Percentiles rank a stretch among this genome's conserved stretches.
These are phyloP conservation scores for Erebia palarica DNA, from an alignment of 2,888 invertebrate genomes.

Conservation along the genomic window DNA sequence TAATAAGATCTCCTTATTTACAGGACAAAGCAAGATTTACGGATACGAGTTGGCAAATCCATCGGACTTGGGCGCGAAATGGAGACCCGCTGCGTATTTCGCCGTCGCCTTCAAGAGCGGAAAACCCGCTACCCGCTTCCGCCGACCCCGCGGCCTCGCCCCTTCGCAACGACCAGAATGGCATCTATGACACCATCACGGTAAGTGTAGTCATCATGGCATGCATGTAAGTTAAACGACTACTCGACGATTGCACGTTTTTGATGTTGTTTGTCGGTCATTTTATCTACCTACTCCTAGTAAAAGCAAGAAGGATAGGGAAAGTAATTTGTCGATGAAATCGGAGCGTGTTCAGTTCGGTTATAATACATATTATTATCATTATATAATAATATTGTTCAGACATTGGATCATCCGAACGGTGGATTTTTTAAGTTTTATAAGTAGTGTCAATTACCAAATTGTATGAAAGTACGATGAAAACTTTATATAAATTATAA, in stretches of 20 bases:
- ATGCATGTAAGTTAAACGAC: not conserved
- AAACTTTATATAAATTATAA: not conserved
- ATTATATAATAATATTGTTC: no score
- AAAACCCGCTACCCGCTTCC: conserved; percentile 52
- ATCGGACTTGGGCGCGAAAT: conserved; percentile 85
- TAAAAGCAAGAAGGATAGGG: no score
- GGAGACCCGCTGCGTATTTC: conserved; percentile 70
- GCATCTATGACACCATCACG: conserved; percentile 78
- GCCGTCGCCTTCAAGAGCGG: conserved; percentile 60
- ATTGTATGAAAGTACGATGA: not conserved
- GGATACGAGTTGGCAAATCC: conserved; percentile 89
- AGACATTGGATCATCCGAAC: no score
- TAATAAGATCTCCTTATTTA: conserved; percentile 43
- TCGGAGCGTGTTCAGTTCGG: no score
- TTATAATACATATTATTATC: no score
- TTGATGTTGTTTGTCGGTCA: no score
- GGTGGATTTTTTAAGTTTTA: no score
- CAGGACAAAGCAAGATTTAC: conserved; percentile 87
- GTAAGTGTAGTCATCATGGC: conserved; percentile 51
- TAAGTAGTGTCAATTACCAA: no score
- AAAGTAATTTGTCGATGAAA: no score
- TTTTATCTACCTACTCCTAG: no score
- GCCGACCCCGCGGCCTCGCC: conserved; percentile 44
- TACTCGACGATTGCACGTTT: no score
- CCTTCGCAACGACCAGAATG: conserved; percentile 62